Percentiles rank a stretch among this genome's conserved stretches.
Evolutionary conservation across 2,888 invertebrate genomes (phyloP).

Genomic region (Hydrotaea cyrtoneurina): DNA sequence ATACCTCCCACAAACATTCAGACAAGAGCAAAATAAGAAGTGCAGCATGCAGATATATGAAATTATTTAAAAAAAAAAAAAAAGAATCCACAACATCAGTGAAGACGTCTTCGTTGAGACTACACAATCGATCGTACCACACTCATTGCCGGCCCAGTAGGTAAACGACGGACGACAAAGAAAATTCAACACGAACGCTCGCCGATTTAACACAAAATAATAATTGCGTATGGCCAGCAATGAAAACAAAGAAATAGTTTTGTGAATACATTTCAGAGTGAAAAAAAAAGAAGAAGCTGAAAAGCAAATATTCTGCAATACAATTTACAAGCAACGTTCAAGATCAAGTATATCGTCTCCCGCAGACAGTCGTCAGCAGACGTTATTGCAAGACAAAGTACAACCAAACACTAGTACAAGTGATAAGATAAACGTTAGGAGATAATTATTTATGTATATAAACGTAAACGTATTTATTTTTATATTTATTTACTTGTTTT

Average conservation of each 20-base stretch:
- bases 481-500: constrained; percentile 1
- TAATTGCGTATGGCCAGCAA: constrained; percentile 35
- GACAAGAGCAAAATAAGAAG: constrained; percentile 6
- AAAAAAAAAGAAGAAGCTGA: constrained; percentile 7
- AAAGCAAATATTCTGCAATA: neutral
- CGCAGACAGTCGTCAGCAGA: neutral
- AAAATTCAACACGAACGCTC: constrained; percentile 27
- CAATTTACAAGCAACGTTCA: neutral
- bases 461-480: neutral
- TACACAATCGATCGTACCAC: neutral
- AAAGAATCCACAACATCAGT: constrained; percentile 42
- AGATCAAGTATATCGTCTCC: constrained; percentile 12
- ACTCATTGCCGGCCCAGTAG: constrained; percentile 50
- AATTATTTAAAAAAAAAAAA: constrained; percentile 54
- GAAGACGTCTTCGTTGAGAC: neutral
- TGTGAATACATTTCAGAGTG: constrained; percentile 30
- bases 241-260: constrained; percentile 56
- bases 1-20: constrained; percentile 52
- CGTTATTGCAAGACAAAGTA: neutral
- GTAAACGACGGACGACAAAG: constrained; percentile 50
- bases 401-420: neutral
- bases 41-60: neutral
- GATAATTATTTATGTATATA: neutral
- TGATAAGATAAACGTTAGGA: constrained; percentile 44
- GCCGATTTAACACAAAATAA: constrained; percentile 5